Evolutionary conservation across 2,888 invertebrate species (phyloP).

Genomic region (Troides oblongomaculatus): DNA sequence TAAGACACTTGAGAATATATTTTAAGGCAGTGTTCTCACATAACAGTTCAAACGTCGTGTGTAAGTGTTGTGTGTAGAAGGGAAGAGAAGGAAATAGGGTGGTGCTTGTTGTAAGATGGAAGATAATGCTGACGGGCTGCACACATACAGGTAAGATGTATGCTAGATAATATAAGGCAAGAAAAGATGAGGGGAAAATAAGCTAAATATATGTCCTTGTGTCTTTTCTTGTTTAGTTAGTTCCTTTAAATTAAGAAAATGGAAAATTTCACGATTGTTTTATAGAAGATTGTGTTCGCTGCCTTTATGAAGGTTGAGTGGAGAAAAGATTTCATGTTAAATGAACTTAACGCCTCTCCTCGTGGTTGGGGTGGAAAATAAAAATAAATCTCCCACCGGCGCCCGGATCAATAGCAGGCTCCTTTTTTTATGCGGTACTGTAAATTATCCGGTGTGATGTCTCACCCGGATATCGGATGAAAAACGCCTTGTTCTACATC

Average conservation of each 20-base stretch:
- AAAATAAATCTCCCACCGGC: conserved; percentile 5
- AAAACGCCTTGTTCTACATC: background rate
- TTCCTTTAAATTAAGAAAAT: no score
- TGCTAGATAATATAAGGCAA: background rate
- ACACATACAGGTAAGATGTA: conserved; percentile 65
- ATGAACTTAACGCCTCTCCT: background rate
- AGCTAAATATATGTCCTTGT: no score
- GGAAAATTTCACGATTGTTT: no score
- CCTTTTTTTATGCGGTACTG: background rate
- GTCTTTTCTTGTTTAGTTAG: no score
- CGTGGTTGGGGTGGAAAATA: conserved; percentile 1
- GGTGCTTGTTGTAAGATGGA: conserved; percentile 69
- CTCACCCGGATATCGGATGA: background rate
- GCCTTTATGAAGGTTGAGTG: background rate
- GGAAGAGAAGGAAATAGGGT: conserved; percentile 15
- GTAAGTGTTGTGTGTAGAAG: background rate
- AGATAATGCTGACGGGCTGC: conserved; percentile 66
- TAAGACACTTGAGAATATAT: background rate
- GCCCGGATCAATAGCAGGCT: background rate
- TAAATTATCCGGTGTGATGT: background rate
- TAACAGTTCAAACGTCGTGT: background rate
- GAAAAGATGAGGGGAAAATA: no score
- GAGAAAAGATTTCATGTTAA: background rate
- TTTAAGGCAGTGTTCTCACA: conserved; percentile 5
- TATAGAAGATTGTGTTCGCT: no score